Evolutionary conservation across 2,113 vertebrate genomes (phyloP).

Genomic region (Jaculus jaculus): DNA sequence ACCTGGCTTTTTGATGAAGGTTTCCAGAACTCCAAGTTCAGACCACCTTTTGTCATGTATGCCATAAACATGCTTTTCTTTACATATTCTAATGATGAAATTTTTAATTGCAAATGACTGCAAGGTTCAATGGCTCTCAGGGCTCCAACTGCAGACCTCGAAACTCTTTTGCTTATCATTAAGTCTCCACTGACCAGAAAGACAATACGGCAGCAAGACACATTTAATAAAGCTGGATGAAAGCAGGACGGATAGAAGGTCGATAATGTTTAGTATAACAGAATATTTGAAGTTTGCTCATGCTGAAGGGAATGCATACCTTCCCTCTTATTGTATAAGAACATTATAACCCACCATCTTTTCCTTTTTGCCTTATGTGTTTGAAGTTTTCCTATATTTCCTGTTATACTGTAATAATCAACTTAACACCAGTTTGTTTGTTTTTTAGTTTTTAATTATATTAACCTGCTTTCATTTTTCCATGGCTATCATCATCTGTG

Average conservation of each 20-base stretch:
- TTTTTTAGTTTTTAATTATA: slow-evolving; percentile 28
- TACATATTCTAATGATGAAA: neutral
- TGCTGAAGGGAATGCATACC: neutral
- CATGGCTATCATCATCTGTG: neutral
- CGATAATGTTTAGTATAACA: neutral
- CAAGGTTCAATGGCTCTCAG: neutral
- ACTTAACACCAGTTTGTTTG: neutral
- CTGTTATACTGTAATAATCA: neutral
- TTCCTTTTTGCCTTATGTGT: neutral
- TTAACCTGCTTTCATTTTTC: neutral
- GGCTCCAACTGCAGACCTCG: neutral
- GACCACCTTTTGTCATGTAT: neutral
- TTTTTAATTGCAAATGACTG: neutral
- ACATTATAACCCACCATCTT: neutral
- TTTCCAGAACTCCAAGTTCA: neutral
- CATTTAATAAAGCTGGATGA: neutral
- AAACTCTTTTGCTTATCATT: neutral
- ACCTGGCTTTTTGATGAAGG: neutral
- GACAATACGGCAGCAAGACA: neutral
- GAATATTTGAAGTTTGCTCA: neutral
- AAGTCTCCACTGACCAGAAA: neutral
- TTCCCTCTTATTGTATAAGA: neutral
- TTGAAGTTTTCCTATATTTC: neutral
- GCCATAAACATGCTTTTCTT: neutral
- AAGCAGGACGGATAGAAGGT: neutral